Percentiles rank a stretch among this genome's conserved stretches.
Evolutionary conservation across 2,888 invertebrate species (phyloP).

Genomic region (Nasonia oneida): DNA sequence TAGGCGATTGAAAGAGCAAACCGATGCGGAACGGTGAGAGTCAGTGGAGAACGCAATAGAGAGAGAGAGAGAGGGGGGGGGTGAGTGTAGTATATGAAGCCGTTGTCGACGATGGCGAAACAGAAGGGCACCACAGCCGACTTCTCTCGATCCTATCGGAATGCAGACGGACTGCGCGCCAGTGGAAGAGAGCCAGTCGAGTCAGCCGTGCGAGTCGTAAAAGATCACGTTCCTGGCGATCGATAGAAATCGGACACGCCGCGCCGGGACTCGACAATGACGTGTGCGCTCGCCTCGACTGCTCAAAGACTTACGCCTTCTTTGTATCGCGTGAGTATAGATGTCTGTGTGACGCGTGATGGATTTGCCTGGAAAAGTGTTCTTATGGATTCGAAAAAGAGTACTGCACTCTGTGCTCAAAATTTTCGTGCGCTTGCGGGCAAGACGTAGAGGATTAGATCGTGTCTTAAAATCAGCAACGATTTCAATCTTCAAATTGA

Average conservation of each 20-base stretch:
- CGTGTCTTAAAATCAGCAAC: no score
- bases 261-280: background rate
- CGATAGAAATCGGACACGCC: constrained; percentile 37
- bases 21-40: constrained; percentile 11
- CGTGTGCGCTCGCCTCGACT: background rate
- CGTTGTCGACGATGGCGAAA: constrained; percentile 4
- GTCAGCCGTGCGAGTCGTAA: constrained; percentile 51
- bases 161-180: constrained; percentile 34
- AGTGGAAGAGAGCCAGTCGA: constrained; percentile 37
- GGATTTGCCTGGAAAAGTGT: background rate
- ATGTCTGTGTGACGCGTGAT: background rate
- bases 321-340: background rate
- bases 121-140: constrained; percentile 9
- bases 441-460: no score
- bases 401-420: no score
- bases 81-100: background rate
- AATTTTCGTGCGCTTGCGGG: no score
- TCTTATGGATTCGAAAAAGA: background rate
- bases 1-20: constrained; percentile 31
- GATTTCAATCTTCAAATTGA: no score
- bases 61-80: no score
- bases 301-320: background rate
- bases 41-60: constrained; percentile 24
- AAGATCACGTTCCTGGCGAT: constrained; percentile 32
- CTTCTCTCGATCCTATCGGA: constrained; percentile 23